Evolutionary conservation across 2,113 vertebrate genomes (phyloP), one percentile per base, ranked within the genome.

Genomic region (Centropristis striata): DNA sequence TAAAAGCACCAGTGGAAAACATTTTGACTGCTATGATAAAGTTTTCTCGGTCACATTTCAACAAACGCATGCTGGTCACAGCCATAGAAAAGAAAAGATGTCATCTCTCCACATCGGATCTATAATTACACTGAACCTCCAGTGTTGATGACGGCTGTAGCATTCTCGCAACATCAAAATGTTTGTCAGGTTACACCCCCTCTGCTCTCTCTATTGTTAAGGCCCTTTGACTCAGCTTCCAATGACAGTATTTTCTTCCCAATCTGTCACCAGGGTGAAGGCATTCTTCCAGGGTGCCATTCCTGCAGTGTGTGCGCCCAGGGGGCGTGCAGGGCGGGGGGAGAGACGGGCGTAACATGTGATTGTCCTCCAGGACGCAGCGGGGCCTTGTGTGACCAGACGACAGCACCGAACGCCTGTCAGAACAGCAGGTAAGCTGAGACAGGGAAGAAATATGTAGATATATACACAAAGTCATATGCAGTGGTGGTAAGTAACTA

Each of bases 271-370:
- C 73, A 94, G 93, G 64, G 16, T 0, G 87, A 90, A 0, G 90
- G 96, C 8, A 94, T 99, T 67, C 95, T 97, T 4, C 95, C 97
- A 0, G 98, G 98, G 58, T 99, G 98, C 93, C 98, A 97, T 74
- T 96, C 96, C 65, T 99, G 98, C 86, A 96, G 96, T 12, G 96
- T 99, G 84, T 99, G 98, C 74, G 96, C 95, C 23, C 97, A 98
- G 0, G 97, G 97, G 5, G 91, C 96, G 5, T 99, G 98, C 86
- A 95, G 94, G 20, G 95, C 97, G 13, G 92, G 96, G 42, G 98
- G 97, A 64, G 96, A 97, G 81, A 94, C 92, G 2, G 97, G 97
- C 0, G 95, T 99, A 42, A 95, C 96, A 4, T 99, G 98, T 23
- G 96, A 98, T 32, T 99, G 98, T 91, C 97, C 97, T 66, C 92